Conservation (phyloP, 2,888 invertebrate species). For the Drosophila prolongata region DNA sequence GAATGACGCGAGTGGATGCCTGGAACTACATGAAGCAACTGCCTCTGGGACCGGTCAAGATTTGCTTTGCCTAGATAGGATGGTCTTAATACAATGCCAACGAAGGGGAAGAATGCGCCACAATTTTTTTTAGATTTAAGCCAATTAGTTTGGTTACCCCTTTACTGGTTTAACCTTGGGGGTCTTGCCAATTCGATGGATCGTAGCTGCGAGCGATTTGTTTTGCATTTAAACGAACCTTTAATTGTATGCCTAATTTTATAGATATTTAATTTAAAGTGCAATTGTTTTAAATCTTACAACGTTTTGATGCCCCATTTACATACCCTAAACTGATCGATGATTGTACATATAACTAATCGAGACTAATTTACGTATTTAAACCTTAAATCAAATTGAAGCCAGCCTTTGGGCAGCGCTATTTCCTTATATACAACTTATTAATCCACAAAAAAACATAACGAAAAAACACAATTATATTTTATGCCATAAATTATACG, state of each 20-base stretch:
- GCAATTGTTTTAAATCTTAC: constrained; percentile 51
- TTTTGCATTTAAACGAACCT: constrained; percentile 69
- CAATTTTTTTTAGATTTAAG: constrained; percentile 67
- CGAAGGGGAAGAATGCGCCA: constrained; percentile 63
- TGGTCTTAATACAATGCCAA: constrained; percentile 19
- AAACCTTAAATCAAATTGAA: constrained; percentile 45
- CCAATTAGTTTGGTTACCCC: constrained; percentile 34
- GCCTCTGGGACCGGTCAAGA: constrained; percentile 91
- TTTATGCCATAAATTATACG: constrained; percentile 76
- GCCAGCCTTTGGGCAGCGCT: constrained; percentile 33
- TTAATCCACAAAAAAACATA: constrained; percentile 34
- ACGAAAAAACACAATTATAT: constrained; percentile 55
- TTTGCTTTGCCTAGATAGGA: constrained; percentile 76
- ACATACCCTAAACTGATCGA: constrained; percentile 23
- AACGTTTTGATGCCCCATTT: constrained; percentile 36
- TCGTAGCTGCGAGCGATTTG: constrained; percentile 52
- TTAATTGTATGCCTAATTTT: constrained; percentile 51
- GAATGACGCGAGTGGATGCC: constrained; percentile 96
- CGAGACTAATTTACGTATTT: constrained; percentile 76
- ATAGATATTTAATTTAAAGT: constrained; percentile 54
- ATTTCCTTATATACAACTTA: constrained; percentile 64
- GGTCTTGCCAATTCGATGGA: constrained; percentile 41
- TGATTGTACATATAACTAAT: constrained; percentile 59
- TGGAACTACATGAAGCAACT: constrained; percentile 97
- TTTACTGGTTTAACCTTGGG: constrained; percentile 38